Percentiles rank a stretch among this genome's conserved stretches.
phyloP scores from a whole-genome alignment of 1,140 invertebrate species.

The Zaprionus lachaisei region DNA sequence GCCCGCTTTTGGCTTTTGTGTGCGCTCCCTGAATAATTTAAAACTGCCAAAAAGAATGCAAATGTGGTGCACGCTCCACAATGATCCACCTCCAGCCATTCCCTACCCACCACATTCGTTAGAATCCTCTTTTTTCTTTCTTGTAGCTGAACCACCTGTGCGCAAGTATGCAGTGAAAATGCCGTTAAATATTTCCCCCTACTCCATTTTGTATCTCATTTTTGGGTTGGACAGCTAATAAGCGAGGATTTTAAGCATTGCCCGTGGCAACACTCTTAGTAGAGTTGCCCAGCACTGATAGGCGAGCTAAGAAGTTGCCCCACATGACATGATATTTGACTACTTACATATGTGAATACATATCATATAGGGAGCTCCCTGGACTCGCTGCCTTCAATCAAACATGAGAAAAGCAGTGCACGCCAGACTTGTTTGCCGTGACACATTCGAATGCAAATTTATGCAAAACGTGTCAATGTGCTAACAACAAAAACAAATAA shows the following conservation, averaged over 20 bases:
- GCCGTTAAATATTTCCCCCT: constrained; percentile 17
- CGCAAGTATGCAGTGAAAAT: constrained; percentile 44
- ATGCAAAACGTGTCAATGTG: constrained; percentile 84
- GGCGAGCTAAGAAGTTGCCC: constrained; percentile 14
- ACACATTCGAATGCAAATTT: constrained; percentile 80
- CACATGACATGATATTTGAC: constrained; percentile 18
- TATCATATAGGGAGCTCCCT: neutral
- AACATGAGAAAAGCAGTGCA: constrained; percentile 20
- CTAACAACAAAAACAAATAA: constrained; percentile 77
- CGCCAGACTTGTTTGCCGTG: constrained; percentile 42
- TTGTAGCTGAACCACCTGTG: constrained; percentile 20
- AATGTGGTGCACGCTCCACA: constrained; percentile 47
- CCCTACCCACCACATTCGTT: neutral
- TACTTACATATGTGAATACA: neutral
- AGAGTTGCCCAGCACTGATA: neutral
- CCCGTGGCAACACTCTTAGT: neutral
- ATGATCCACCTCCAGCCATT: neutral
- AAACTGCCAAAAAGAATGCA: constrained; percentile 78
- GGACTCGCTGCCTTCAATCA: constrained; percentile 44
- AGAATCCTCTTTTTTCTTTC: constrained; percentile 5
- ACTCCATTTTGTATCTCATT: neutral
- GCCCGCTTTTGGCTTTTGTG: constrained; percentile 55
- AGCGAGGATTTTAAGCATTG: constrained; percentile 13
- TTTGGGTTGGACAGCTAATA: constrained; percentile 20
- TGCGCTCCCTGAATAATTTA: constrained; percentile 76